phyloP scores from a whole-genome alignment of 2,797 vertebrate genomes.

The Spea hammondii region DNA sequence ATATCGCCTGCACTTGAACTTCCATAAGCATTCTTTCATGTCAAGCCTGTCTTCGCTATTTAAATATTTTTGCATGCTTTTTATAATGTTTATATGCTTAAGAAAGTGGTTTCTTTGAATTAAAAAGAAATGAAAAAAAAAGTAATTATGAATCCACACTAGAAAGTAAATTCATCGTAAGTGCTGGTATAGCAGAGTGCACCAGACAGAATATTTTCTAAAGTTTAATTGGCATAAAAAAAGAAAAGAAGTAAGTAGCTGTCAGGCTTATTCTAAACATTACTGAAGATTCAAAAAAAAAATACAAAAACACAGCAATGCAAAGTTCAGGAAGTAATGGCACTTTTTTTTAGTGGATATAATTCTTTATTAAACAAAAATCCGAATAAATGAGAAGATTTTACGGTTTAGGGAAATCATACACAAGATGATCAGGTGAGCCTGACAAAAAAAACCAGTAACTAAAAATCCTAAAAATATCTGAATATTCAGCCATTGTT shows the following conservation, averaged over 20 bases:
- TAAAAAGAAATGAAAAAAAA: slow-evolving; percentile 48
- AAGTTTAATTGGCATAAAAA: slow-evolving; percentile 55
- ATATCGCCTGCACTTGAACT: slow-evolving; percentile 50
- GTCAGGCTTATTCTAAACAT: slow-evolving; percentile 51
- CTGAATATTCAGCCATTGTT: not conserved
- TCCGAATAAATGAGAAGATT: slow-evolving; percentile 44
- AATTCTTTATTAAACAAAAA: slow-evolving; percentile 40
- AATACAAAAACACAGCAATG: slow-evolving; percentile 49
- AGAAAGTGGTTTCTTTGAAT: slow-evolving; percentile 53
- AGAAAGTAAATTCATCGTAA: slow-evolving; percentile 49
- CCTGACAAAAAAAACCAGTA: slow-evolving; percentile 13
- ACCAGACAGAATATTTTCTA: slow-evolving; percentile 51
- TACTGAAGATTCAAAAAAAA: slow-evolving; percentile 57
- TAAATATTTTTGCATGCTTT: slow-evolving; percentile 11
- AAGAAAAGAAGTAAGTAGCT: slow-evolving; percentile 54
- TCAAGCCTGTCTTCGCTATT: slow-evolving; percentile 42
- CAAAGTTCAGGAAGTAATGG: slow-evolving; percentile 50
- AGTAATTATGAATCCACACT: slow-evolving; percentile 48
- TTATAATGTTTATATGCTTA: slow-evolving; percentile 48
- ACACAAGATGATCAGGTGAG: slow-evolving; percentile 47
- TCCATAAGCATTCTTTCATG: slow-evolving; percentile 40
- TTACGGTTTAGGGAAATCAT: slow-evolving; percentile 28
- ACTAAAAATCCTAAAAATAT: not conserved
- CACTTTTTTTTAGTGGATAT: slow-evolving; percentile 22
- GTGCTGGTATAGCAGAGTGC: slow-evolving; percentile 41